Evolutionary conservation across 2,113 vertebrate species (phyloP).

Genomic region (rat (Rattus norvegicus)): DNA sequence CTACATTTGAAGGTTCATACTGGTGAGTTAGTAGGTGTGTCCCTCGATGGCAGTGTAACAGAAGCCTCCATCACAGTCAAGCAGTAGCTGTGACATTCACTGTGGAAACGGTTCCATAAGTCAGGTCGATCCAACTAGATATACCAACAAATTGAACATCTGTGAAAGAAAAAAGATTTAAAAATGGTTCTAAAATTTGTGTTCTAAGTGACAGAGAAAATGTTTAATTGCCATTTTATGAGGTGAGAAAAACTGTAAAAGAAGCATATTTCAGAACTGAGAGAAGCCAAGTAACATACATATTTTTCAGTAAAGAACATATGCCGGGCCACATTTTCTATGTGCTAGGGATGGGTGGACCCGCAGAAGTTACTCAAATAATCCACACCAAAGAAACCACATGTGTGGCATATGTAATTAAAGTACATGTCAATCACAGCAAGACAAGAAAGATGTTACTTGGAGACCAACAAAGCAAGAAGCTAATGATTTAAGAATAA

Average conservation of each 20-base stretch:
- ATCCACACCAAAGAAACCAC: background rate
- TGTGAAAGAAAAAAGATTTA: background rate
- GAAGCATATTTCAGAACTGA: background rate
- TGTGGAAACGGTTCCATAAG: background rate
- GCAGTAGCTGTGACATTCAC: no score
- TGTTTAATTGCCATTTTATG: background rate
- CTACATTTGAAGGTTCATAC: background rate
- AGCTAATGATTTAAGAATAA: background rate
- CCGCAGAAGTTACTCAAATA: background rate
- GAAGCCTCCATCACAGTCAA: background rate
- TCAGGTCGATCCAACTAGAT: background rate
- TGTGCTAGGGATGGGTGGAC: background rate
- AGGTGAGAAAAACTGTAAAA: background rate
- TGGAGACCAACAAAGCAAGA: background rate
- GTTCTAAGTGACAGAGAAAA: background rate
- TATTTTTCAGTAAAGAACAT: background rate
- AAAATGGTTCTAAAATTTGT: background rate
- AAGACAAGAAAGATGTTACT: background rate
- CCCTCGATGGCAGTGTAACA: background rate
- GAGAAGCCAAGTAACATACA: background rate
- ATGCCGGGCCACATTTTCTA: background rate
- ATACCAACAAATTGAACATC: background rate
- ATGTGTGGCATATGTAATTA: background rate
- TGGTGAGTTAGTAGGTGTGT: background rate
- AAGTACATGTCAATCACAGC: constrained; percentile 16